Base-by-base conservation (phyloP, 2,888 invertebrate genomes). In the Diloba caeruleocephala region DNA sequence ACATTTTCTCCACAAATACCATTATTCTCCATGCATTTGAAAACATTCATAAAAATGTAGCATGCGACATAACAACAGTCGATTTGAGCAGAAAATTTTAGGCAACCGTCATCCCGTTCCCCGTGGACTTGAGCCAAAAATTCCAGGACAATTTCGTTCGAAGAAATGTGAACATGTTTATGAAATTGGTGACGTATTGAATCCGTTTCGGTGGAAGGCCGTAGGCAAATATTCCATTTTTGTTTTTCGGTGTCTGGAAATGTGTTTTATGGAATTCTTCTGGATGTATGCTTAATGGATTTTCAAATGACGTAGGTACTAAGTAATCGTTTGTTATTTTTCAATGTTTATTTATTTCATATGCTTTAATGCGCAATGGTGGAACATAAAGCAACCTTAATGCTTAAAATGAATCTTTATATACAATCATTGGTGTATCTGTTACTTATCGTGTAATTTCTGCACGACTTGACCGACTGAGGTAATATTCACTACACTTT, bases 171-270 rank as follows among this genome's bases (percentile, higher is more conserved):
- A 26, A 55, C 46, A 57, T 57, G 42, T 48, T 66, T 58, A 31
- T 71, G 71, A 58, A 71, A 71, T 67, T 39, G 38, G 48, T 45
- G 54, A 53, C 48, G 49, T 58, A 58, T 67, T 58, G 41, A 25
- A 39, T 50, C 41, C 29, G 26, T 21, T 58, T 41, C 39, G 28
- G n/a, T 8, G n/a, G 14, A 1, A 3, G n/a, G 10, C 10, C 26
- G 32, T 15, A 28, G 31, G 15, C 15, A 13, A 33, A 37, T 59
- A 25, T 55, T 37, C 9, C n/a, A 26, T 55, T 62, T 39, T 19
- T 7, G 13, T 29, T 32, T 63, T 8, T 19, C 6, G 6, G 31
- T 36, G 6, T 62, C n/a, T 1, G 13, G 10, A 6, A 36, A 38
- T 43, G 10, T 39, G 25, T 48, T 33, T 2, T 3, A 17, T 26